Evolutionary conservation across 2,113 vertebrate species (phyloP).

Genomic region (Sardina pilchardus): DNA sequence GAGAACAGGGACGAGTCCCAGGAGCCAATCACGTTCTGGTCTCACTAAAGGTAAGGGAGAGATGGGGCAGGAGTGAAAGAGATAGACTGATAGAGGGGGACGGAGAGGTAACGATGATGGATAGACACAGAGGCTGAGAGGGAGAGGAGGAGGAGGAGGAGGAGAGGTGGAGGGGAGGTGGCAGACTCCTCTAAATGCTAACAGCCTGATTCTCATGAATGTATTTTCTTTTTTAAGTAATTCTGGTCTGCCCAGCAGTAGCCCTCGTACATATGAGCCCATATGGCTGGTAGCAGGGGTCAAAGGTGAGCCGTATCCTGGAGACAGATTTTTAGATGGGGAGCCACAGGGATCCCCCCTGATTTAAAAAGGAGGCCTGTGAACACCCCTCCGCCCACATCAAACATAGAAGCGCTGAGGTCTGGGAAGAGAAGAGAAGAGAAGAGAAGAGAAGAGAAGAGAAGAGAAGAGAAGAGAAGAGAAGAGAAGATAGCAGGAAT

Average conservation of each 20-base stretch:
- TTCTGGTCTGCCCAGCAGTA: background rate
- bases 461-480: background rate
- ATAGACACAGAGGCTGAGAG: background rate
- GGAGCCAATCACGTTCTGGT: background rate
- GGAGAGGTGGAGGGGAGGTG: background rate
- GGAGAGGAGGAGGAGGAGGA: background rate
- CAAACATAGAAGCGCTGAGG: background rate
- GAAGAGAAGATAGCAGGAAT: too few species aligned
- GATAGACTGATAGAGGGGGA: slow-evolving; percentile 8
- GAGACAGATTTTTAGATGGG: background rate
- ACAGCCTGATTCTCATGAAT: slow-evolving; percentile 33
- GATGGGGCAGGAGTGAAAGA: slow-evolving; percentile 35
- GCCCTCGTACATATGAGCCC: slow-evolving; percentile 34
- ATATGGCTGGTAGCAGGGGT: slow-evolving; percentile 31
- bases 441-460: background rate
- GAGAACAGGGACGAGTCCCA: too few species aligned
- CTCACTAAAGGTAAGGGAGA: background rate
- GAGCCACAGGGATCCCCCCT: background rate
- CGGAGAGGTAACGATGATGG: background rate
- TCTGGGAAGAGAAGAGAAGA: background rate
- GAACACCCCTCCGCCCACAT: background rate
- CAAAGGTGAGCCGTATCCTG: slow-evolving; percentile 14
- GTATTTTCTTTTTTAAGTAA: slow-evolving; percentile 40
- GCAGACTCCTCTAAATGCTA: background rate
- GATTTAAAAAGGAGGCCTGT: background rate